These are phyloP conservation scores for Parnassius orleans DNA, from an alignment of 2,888 invertebrate genomes.

Conservation along the genomic window DNA sequence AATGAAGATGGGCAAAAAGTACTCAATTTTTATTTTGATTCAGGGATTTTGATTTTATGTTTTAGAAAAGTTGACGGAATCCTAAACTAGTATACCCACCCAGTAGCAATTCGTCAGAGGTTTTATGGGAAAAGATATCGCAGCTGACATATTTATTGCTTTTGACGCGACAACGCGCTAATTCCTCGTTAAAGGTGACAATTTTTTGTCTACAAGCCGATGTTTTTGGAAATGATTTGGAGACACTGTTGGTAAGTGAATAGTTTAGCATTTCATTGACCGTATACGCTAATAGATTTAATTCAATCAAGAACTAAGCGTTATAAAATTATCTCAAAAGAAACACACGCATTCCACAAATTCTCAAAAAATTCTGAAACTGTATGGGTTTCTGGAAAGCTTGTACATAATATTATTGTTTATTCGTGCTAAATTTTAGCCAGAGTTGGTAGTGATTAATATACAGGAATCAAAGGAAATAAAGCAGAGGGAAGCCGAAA, in stretches of 20 bases:
- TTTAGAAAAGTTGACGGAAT: conserved; percentile 31
- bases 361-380: no score
- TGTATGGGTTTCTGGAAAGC: no score
- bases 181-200: conserved; percentile 44
- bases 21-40: no score
- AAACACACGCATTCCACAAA: no score
- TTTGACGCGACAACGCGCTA: conserved; percentile 43
- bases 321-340: no score
- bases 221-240: conserved; percentile 11
- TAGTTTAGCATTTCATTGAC: conserved; percentile 16
- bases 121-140: conserved; percentile 58
- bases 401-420: no score
- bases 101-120: conserved; percentile 69
- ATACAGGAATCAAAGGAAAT: no score
- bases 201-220: conserved; percentile 37
- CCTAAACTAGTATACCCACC: conserved; percentile 39
- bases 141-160: conserved; percentile 58
- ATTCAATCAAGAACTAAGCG: no score
- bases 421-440: no score
- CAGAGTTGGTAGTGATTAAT: no score
- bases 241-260: neutral
- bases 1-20: no score
- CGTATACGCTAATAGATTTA: neutral
- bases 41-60: neutral
- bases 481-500: no score